Base-by-base conservation (phyloP, 2,113 vertebrate species). In the Paraplagusia blochii region DNA sequence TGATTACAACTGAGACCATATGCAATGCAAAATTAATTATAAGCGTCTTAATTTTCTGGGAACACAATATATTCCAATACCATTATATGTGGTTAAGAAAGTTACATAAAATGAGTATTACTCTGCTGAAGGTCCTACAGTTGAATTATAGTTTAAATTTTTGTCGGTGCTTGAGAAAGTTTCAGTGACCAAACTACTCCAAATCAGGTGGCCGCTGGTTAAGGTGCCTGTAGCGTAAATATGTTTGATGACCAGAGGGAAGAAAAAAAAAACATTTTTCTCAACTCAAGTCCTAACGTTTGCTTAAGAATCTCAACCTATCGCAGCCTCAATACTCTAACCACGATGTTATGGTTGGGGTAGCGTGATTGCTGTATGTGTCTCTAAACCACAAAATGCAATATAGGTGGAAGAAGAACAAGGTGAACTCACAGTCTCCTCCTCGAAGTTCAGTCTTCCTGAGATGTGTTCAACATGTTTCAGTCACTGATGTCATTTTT, bases 401-500 rank as follows among this genome's bases (percentile, higher is more conserved):
- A 82, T 85, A 80, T 52, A 53, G 54, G 45, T 75, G 66, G 63
- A 74, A 66, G 63, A 72, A 63, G 61, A 76, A 77, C 69, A 74
- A 77, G 70, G 52, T 48, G 18, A 66, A 69, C 48, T 72, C 44
- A 58, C 44, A 22, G 16, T 74, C 63, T 74, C 46, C 57, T 77
- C 58, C 46, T 55, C 33, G 58, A 44, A 72, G 56, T 74, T 73
- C 33, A 6, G 74, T 77, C 74, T 84, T 83, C 68, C 78, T 71
- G 44, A 69, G 50, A 65, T 64, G 18, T 64, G 66, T 72, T n/a
- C 1, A 49, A 61, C 38, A 35, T 35, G 39, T 57, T 80, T 66
- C 44, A 59, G 57, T 72, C 65, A 56, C 59, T 66, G 47, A 57
- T 16, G 66, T 60, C n/a, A 43, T 54, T 69, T 56, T 45, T 29